Base-by-base conservation (phyloP, 2,888 invertebrate genomes). In the Stenotaenia linearis region DNA sequence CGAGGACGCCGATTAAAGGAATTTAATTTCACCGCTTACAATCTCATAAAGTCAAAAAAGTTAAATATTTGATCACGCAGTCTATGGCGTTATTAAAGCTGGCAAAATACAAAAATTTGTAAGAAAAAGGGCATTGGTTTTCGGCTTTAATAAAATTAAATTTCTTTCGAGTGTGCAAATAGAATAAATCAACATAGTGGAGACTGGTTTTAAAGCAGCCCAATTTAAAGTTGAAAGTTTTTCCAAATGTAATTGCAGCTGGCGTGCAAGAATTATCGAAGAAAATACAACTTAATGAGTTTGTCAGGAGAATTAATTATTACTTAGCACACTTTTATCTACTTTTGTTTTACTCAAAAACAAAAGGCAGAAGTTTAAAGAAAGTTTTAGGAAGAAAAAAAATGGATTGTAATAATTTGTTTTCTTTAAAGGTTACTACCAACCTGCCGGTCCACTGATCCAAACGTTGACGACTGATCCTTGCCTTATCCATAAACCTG, bases 381-480 rank as follows among this genome's bases (percentile, higher is more conserved):
- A n/a, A n/a, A n/a, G n/a, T n/a, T n/a, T n/a, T n/a, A n/a, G n/a
- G n/a, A n/a, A n/a, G n/a, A n/a, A n/a, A n/a, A n/a, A n/a, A n/a
- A n/a, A n/a, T n/a, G n/a, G n/a, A n/a, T n/a, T n/a, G n/a, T n/a
- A n/a, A n/a, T n/a, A n/a, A n/a, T n/a, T n/a, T n/a, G n/a, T n/a
- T n/a, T n/a, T 61, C 32, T 28, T 77, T 79, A 15, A 25, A 80
- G 81, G 81, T 15, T 81, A 80, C 69, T 95, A 95, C 89, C 95
- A 95, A 88, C 95, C 95, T 84, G 95, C 95, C 84, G 95, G 95
- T 82, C 95, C 96, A 83, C 89, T 95, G 86, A 95, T 95, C 79
- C 83, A 81, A 61, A 78, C 79, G 1, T 23, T 56, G 21, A 45
- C 80, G 37, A 81, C 82, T 74, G 83, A 82, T 69, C 81, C 82